These are phyloP conservation scores for Egretta garzetta DNA, from an alignment of 2,113 vertebrate genomes.

Conservation along the genomic window DNA sequence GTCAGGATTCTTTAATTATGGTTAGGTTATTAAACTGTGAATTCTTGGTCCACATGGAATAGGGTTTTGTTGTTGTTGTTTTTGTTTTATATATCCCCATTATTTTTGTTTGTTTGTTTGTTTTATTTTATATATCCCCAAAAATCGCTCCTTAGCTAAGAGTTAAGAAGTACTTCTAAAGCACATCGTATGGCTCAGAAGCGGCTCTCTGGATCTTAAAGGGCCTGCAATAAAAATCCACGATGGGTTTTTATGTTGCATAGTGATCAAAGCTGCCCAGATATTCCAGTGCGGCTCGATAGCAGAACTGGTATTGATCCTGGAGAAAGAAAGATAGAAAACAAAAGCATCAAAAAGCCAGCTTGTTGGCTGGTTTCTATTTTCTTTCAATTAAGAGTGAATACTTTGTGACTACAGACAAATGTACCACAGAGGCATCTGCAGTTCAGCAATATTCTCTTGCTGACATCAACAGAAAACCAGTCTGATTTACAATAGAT, in stretches of 20 bases:
- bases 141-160: constrained; percentile 95
- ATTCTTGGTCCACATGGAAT: constrained; percentile 96
- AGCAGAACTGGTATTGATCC: constrained; percentile 99
- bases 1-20: constrained; percentile 84
- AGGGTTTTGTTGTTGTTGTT: constrained; percentile 70
- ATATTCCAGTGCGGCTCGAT: constrained; percentile 97
- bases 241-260: constrained; percentile 95
- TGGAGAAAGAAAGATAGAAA: constrained; percentile 67
- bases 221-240: constrained; percentile 89
- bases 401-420: neutral
- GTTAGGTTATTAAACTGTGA: constrained; percentile 84
- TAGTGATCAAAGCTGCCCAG: constrained; percentile 99
- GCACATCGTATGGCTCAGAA: constrained; percentile 99
- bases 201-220: constrained; percentile 93
- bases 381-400: neutral
- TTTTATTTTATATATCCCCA: constrained; percentile 84
- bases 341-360: constrained; percentile 17
- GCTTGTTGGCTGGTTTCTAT: neutral
- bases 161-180: constrained; percentile 99
- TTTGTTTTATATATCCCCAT: constrained; percentile 81
- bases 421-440: neutral
- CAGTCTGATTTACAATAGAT: neutral
- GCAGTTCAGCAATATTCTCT: neutral
- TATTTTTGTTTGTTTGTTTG: constrained; percentile 50
- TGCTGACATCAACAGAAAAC: neutral